Conservation (phyloP, 2,797 vertebrate genomes). For the Lates japonicus region DNA sequence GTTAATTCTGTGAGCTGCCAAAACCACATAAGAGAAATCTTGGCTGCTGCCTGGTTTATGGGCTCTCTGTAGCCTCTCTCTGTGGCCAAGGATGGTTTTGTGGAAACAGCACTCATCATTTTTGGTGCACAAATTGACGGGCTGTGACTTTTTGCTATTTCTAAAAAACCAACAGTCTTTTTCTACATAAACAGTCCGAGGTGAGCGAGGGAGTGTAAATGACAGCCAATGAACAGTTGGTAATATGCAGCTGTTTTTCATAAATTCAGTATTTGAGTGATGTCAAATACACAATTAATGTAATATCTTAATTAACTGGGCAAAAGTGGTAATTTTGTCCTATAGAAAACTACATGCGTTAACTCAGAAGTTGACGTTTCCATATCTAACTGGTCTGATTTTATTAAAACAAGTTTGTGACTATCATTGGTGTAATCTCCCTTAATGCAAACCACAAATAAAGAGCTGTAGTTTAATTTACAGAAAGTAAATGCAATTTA, state of each 20-base stretch:
- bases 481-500: neutral
- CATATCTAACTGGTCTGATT: neutral
- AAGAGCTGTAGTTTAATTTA: neutral
- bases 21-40: neutral
- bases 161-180: neutral
- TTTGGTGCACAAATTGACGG: neutral
- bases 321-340: neutral
- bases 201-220: neutral
- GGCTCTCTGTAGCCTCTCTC: neutral
- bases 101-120: neutral
- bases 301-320: neutral
- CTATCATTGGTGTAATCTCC: neutral
- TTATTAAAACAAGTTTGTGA: neutral
- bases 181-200: neutral
- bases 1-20: neutral
- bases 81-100: neutral
- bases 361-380: neutral
- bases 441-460: neutral
- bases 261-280: neutral
- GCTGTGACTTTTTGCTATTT: neutral
- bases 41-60: neutral
- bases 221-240: neutral
- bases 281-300: neutral
- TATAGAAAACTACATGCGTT: neutral
- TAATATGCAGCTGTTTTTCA: no score